Percentiles rank a stretch among this genome's conserved stretches.
phyloP scores from a whole-genome alignment of 2,113 vertebrate genomes.

The Maccullochella peelii region DNA sequence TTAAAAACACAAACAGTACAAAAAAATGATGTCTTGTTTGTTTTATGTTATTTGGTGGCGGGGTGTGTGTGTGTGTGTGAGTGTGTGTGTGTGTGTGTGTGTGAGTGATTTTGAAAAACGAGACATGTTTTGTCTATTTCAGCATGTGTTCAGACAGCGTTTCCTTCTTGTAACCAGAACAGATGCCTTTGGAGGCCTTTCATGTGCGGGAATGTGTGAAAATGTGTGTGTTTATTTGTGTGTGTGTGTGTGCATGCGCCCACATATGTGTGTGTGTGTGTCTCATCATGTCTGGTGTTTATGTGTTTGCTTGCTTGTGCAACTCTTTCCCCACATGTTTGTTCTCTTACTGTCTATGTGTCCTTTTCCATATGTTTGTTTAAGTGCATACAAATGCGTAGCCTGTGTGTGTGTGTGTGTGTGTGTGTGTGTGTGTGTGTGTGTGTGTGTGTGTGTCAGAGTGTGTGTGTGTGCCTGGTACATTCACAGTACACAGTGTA shows the following conservation, averaged over 20 bases:
- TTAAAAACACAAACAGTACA: neutral
- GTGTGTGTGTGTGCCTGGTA: constrained; percentile 61
- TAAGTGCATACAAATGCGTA: constrained; percentile 50
- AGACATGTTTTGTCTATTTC: constrained; percentile 88
- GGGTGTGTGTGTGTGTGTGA: constrained; percentile 31
- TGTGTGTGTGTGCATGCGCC: constrained; percentile 56
- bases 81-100: constrained; percentile 31
- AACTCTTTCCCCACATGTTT: constrained; percentile 59
- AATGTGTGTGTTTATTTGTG: constrained; percentile 64
- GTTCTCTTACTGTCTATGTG: constrained; percentile 46
- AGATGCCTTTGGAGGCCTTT: constrained; percentile 84
- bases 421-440: constrained; percentile 29
- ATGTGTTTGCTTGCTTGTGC: constrained; percentile 56
- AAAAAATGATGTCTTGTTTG: constrained; percentile 28
- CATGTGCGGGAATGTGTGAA: constrained; percentile 80
- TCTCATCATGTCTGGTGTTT: constrained; percentile 46
- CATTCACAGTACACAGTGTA: constrained; percentile 79
- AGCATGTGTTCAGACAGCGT: constrained; percentile 84
- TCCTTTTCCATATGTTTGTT: constrained; percentile 64
- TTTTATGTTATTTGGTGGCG: constrained; percentile 30
- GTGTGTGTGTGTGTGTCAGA: constrained; percentile 27
- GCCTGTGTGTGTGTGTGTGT: constrained; percentile 32
- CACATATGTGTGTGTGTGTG: constrained; percentile 33
- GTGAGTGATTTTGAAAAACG: constrained; percentile 66
- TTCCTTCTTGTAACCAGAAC: constrained; percentile 85